Percentiles rank a stretch among this genome's conserved stretches.
These are phyloP conservation scores for Artibeus jamaicensis DNA, from an alignment of 2,797 vertebrate species.

Conservation along the genomic window DNA sequence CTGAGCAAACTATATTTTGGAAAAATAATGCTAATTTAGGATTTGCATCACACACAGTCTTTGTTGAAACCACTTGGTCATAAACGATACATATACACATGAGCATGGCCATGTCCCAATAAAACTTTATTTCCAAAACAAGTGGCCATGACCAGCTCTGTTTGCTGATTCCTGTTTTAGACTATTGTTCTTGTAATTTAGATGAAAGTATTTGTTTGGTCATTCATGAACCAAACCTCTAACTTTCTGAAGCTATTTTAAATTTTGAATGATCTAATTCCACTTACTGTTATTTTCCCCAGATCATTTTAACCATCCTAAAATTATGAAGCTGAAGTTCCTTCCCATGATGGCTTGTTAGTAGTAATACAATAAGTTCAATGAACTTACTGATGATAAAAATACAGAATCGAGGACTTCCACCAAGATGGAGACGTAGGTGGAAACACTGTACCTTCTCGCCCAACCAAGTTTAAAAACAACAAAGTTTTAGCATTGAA, in stretches of 20 bases:
- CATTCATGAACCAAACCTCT: neutral
- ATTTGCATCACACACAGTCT: neutral
- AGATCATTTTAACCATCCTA: neutral
- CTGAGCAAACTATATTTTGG: neutral
- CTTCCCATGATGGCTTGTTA: neutral
- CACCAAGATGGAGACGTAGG: no score
- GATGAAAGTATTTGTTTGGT: neutral
- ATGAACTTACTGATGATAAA: slow-evolving; percentile 4
- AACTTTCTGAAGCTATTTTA: neutral
- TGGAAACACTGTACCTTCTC: no score
- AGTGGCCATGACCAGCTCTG: neutral
- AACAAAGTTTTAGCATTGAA: no score
- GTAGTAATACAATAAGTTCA: neutral
- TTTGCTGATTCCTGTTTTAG: neutral
- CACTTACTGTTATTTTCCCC: neutral
- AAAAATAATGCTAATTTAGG: neutral
- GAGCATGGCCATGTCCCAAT: neutral
- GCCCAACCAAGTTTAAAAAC: no score
- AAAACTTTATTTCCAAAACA: slow-evolving; percentile 28
- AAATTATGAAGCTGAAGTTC: neutral
- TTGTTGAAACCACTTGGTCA: neutral
- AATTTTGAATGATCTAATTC: slow-evolving; percentile 4
- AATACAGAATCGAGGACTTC: neutral
- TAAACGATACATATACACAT: neutral
- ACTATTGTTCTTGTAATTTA: neutral